Conservation (phyloP, 37 sponge, comb jelly and placozoan genomes). For the Eunapius fragilis region DNA sequence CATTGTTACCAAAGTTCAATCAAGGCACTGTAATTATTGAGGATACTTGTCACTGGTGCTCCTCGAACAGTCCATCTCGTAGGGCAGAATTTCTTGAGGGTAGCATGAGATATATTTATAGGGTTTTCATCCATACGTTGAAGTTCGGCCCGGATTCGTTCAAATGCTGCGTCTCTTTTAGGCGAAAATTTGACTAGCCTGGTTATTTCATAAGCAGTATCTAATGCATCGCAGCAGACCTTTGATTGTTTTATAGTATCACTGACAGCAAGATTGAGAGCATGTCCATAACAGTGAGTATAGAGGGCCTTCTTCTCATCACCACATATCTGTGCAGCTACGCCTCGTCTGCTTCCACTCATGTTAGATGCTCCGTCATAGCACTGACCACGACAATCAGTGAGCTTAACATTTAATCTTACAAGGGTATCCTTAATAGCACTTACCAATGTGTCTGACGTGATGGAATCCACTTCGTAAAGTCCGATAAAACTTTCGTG, state of each 20-base stretch:
- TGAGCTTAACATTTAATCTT: constrained; percentile 20
- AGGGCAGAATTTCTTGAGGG: constrained; percentile 53
- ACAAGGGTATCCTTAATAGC: constrained; percentile 49
- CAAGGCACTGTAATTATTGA: constrained; percentile 32
- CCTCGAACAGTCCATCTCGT: constrained; percentile 59
- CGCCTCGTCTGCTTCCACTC: constrained; percentile 49
- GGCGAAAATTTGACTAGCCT: constrained; percentile 62
- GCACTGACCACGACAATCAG: constrained; percentile 63
- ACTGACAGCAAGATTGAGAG: constrained; percentile 64
- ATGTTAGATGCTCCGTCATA: constrained; percentile 64
- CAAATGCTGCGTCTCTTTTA: constrained; percentile 54
- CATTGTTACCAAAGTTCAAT: constrained; percentile 66
- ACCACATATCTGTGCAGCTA: constrained; percentile 30
- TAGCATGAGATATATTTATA: constrained; percentile 14
- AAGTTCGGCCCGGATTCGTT: constrained; percentile 36
- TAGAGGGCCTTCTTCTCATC: constrained; percentile 67
- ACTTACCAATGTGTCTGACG: constrained; percentile 41
- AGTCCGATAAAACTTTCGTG: constrained; percentile 80
- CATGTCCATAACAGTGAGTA: constrained; percentile 77
- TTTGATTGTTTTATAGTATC: constrained; percentile 56
- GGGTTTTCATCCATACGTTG: constrained; percentile 11
- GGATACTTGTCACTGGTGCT: constrained; percentile 29
- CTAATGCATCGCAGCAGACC: constrained; percentile 54
- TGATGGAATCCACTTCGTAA: constrained; percentile 45
- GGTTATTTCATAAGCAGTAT: constrained; percentile 47